A percentile compares a stretch with the other conserved stretches of the same genome.
Evolutionary conservation across 2,113 vertebrate species (phyloP).

Genomic region (Cinclus mexicanus): DNA sequence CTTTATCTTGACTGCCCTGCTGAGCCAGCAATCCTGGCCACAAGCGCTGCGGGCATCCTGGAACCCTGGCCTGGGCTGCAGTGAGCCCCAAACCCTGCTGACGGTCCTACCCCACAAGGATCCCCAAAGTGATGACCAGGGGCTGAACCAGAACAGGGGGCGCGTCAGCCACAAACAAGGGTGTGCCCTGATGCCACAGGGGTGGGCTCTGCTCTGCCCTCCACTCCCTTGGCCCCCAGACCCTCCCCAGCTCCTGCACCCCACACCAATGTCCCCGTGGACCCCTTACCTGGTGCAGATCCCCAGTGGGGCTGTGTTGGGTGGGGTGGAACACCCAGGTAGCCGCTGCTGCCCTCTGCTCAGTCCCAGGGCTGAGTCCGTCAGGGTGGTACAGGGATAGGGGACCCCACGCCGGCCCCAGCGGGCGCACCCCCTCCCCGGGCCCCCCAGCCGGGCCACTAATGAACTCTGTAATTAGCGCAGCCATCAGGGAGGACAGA

Average conservation of each 20-base stretch:
- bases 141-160: not conserved
- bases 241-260: not conserved
- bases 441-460: not conserved
- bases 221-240: too few relatives aligned
- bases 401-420: not conserved
- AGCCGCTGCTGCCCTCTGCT: accelerated
- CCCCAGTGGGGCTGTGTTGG: accelerated
- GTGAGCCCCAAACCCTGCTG: not conserved
- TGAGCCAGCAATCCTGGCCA: not conserved
- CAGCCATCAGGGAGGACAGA: not conserved
- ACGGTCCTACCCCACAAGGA: not conserved
- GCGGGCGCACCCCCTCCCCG: not conserved
- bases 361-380: not conserved
- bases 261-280: not conserved
- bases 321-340: not conserved
- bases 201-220: not conserved
- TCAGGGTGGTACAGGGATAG: not conserved
- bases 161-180: too few relatives aligned
- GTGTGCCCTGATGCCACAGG: not conserved
- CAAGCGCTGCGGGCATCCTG: accelerated
- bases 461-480: conserved; percentile 55
- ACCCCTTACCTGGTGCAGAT: conserved; percentile 11
- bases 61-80: not conserved
- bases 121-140: not conserved
- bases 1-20: not conserved